A percentile compares a stretch with the other conserved stretches of the same genome.
Conservation (phyloP, 1,140 invertebrate genomes). For the Centruroides sculpturatus region DNA sequence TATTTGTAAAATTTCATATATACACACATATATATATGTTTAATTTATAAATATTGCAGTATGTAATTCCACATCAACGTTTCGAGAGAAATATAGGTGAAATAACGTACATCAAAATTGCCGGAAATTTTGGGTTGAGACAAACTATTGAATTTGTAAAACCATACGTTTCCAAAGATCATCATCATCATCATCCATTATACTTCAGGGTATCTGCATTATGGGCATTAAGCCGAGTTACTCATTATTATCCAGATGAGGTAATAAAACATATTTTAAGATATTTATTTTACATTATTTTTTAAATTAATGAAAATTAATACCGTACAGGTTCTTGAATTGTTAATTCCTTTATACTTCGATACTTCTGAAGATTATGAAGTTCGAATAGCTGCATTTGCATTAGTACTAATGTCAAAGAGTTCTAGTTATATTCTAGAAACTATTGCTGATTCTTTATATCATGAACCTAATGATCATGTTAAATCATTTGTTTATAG, state of each 20-base stretch:
- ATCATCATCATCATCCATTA: not conserved
- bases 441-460: conserved; percentile 6
- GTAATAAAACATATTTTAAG: not conserved
- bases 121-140: conserved; percentile 6
- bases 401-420: not conserved
- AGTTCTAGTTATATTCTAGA: conserved; percentile 7
- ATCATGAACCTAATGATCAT: conserved; percentile 5
- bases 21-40: not conserved
- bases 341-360: conserved; percentile 10
- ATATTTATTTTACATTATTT: not conserved
- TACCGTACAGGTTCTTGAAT: not conserved
- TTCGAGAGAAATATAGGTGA: not conserved
- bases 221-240: conserved; percentile 2
- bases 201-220: conserved; percentile 3
- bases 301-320: not conserved
- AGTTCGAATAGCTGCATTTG: conserved; percentile 8
- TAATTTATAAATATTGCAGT: conserved; percentile 1
- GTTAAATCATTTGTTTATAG: conserved; percentile 9
- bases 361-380: conserved; percentile 12
- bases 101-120: conserved; percentile 1
- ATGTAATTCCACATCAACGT: not conserved
- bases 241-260: conserved; percentile 6
- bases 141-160: conserved; percentile 4
- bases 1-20: not conserved
- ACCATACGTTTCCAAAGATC: conserved; percentile 2